phyloP scores from a whole-genome alignment of 2,113 vertebrate species.

The Spea bombifrons region DNA sequence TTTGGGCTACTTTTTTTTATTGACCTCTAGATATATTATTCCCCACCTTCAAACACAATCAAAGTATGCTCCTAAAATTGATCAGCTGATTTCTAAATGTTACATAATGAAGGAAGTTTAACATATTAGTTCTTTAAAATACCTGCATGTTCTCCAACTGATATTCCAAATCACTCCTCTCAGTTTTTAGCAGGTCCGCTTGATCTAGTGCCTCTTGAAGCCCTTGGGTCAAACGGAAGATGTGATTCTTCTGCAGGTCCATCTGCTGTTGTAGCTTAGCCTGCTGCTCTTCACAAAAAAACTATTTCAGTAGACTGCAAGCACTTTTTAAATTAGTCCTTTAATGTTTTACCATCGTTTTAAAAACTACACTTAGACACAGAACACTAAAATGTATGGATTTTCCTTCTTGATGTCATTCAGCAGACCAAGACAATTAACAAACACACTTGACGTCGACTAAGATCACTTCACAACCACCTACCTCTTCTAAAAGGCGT shows the following conservation, averaged over 20 bases:
- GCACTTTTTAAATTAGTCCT: background rate
- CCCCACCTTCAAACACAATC: no score
- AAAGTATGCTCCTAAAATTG: no score
- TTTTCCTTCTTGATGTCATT: no score
- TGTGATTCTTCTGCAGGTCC: conserved; percentile 95
- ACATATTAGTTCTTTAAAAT: background rate
- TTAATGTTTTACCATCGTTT: background rate
- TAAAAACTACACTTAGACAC: no score
- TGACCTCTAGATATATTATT: no score
- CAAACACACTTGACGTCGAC: no score
- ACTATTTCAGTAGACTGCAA: background rate
- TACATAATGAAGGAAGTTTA: no score
- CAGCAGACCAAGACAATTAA: no score
- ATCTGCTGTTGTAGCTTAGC: conserved; percentile 97
- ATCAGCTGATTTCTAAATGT: no score
- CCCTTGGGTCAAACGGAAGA: conserved; percentile 96
- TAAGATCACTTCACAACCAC: conserved; percentile 21
- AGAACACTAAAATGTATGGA: no score
- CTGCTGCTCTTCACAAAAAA: conserved; percentile 71
- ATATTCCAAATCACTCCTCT: conserved; percentile 94
- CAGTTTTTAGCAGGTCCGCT: conserved; percentile 93
- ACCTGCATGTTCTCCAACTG: conserved; percentile 99
- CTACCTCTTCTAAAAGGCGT: conserved; percentile 92
- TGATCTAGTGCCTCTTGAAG: conserved; percentile 94
- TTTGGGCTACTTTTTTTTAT: no score